Evolutionary conservation across 2,797 vertebrate genomes (phyloP).

Genomic region (Lophius americanus): DNA sequence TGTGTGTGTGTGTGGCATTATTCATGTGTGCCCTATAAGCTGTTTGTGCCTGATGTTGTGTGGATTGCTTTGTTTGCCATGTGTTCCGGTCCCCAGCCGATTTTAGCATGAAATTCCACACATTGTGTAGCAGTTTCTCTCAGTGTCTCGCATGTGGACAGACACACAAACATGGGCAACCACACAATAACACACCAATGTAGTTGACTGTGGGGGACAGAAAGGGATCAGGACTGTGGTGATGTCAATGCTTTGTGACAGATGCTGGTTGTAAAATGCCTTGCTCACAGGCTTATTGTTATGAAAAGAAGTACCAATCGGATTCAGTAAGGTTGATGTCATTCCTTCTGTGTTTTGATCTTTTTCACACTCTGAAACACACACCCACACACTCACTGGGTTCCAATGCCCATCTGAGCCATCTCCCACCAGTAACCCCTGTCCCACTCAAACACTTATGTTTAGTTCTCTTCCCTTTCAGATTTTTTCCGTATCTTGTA

Average conservation of each 20-base stretch:
- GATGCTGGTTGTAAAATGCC: conserved; percentile 72
- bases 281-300: conserved; percentile 72
- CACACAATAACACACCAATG: conserved; percentile 40
- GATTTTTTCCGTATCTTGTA: conserved; percentile 36
- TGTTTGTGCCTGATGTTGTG: conserved; percentile 25
- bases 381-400: conserved; percentile 19
- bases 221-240: conserved; percentile 52
- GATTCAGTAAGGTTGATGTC: conserved; percentile 65
- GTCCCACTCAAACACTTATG: conserved; percentile 23
- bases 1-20: conserved; percentile 20
- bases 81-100: conserved; percentile 66
- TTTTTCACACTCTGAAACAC: conserved; percentile 41
- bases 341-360: conserved; percentile 28
- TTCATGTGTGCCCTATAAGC: conserved; percentile 18
- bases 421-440: conserved; percentile 49
- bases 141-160: conserved; percentile 60
- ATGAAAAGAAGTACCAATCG: conserved; percentile 56
- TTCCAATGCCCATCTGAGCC: conserved; percentile 27
- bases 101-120: conserved; percentile 69
- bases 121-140: conserved; percentile 60
- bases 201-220: conserved; percentile 62
- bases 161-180: conserved; percentile 42
- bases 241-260: conserved; percentile 66
- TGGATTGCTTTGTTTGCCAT: conserved; percentile 56
- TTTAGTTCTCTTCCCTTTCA: conserved; percentile 24